Base-by-base conservation (phyloP, 2,888 invertebrate genomes). In the Elysia crispata region DNA sequence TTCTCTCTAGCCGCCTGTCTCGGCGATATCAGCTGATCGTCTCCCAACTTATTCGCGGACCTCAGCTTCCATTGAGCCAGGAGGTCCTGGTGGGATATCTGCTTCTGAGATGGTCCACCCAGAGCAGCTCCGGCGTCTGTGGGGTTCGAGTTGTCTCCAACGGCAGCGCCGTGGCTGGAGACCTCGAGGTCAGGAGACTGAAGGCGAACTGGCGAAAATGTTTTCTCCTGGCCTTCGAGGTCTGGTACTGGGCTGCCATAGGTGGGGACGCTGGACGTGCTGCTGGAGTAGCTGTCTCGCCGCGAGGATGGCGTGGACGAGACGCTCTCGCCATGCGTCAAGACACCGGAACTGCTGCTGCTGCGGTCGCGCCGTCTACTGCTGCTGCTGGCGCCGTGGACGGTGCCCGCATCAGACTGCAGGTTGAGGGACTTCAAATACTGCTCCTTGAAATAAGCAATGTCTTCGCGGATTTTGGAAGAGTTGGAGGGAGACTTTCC, bases 401-500 rank as follows among this genome's bases (percentile, higher is more conserved):
- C 13, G 33, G 20, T 31, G 50, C 0, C 54, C 54, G 23, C 41
- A 41, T 11, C 41, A 11, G 5, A 3, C 41, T 41, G 41, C 3
- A 11, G 3, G 41, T 41, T 3, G 41, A 81, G 67, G 5, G 73
- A 73, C n/a, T 77, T 70, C 62, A 77, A 31, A 49, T 77, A 77
- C 64, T 77, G 77, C 50, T 77, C 77, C 49, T 77, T 77, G 49
- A 77, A 77, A 28, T 77, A 70, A 0, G 70, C 77, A n/a, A 77
- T 77, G 31, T 72, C 72, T n/a, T 77, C 60, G 49, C 70, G 70
- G 13, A 77, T 49, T 54, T 70, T 30, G 23, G n/a, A 49, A 13
- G 72, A 60, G 70, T 70, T 77, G 30, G 72, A 72, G 23, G 60
- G 15, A 25, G 28, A 49, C 49, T 64, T 64, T 8, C 41, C 30